These are phyloP conservation scores for Oophaga pumilio DNA, from an alignment of 2,113 vertebrate species.

Conservation along the genomic window DNA sequence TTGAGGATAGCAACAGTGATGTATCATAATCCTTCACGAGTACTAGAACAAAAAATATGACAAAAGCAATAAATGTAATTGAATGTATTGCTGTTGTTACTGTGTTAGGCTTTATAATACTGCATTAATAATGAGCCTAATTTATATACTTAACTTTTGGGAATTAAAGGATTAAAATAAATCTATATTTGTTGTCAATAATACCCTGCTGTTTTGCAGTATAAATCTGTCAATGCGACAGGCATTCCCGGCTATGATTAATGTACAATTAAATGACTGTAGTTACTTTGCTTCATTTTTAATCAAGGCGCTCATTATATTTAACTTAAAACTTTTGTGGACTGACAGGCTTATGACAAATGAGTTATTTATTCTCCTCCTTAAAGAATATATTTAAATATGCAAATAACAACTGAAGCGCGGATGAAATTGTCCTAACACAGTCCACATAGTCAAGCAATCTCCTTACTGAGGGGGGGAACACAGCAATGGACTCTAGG, in stretches of 20 bases:
- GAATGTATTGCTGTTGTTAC: not conserved
- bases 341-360: slow-evolving; percentile 12
- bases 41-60: not conserved
- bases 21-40: not conserved
- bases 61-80: not conserved
- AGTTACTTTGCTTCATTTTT: slow-evolving; percentile 12
- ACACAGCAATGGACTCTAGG: too few species aligned
- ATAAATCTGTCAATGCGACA: not conserved
- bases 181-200: slow-evolving; percentile 18
- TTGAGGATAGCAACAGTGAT: not conserved
- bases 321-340: slow-evolving; percentile 6
- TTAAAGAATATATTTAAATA: not conserved
- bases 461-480: too few species aligned
- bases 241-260: slow-evolving; percentile 31
- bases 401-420: not conserved
- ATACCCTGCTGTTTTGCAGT: not conserved
- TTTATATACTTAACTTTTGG: slow-evolving; percentile 8
- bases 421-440: not conserved
- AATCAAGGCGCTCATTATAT: slow-evolving; percentile 34
- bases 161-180: not conserved
- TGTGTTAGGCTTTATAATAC: not conserved
- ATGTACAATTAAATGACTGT: slow-evolving; percentile 27
- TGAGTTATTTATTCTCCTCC: slow-evolving; percentile 1
- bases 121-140: not conserved
- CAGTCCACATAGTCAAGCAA: too few species aligned